A percentile compares a stretch with the other conserved stretches of the same genome.
Conservation (phyloP, 2,888 invertebrate genomes). For the Sarcophaga rosellei region DNA sequence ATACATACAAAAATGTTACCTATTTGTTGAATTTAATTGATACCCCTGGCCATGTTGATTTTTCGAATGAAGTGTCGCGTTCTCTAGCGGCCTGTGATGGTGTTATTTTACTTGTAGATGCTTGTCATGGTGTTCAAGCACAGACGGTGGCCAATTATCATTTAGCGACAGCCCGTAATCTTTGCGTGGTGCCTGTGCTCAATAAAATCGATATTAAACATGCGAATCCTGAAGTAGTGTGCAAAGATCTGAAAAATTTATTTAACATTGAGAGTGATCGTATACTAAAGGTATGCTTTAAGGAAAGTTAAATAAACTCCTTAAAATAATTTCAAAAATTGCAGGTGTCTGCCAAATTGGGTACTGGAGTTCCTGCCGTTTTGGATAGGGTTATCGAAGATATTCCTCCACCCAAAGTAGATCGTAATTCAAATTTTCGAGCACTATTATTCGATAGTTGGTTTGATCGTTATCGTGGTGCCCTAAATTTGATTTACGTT, state of each 20-base stretch:
- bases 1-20: slow-evolving; percentile 85
- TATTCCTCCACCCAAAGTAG: slow-evolving; percentile 88
- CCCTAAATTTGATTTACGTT: slow-evolving; percentile 89
- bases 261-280: slow-evolving; percentile 90
- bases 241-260: slow-evolving; percentile 88
- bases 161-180: slow-evolving; percentile 90
- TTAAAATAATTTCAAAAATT: slow-evolving; percentile 16
- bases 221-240: slow-evolving; percentile 92
- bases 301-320: neutral
- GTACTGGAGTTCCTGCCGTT: slow-evolving; percentile 90
- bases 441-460: slow-evolving; percentile 96
- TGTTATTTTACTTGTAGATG: slow-evolving; percentile 96
- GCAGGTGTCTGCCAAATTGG: slow-evolving; percentile 94
- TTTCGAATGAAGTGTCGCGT: slow-evolving; percentile 94
- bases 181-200: slow-evolving; percentile 93
- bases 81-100: slow-evolving; percentile 97
- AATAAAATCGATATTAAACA: slow-evolving; percentile 98
- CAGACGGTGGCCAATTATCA: slow-evolving; percentile 99
- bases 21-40: slow-evolving; percentile 97
- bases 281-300: slow-evolving; percentile 86
- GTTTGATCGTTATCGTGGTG: slow-evolving; percentile 94
- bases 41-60: slow-evolving; percentile 99
- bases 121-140: slow-evolving; percentile 97
- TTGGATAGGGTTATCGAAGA: slow-evolving; percentile 89
- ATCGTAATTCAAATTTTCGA: slow-evolving; percentile 85